Conservation (phyloP, 2,888 invertebrate species). For the Drosophila acutilabella region DNA sequence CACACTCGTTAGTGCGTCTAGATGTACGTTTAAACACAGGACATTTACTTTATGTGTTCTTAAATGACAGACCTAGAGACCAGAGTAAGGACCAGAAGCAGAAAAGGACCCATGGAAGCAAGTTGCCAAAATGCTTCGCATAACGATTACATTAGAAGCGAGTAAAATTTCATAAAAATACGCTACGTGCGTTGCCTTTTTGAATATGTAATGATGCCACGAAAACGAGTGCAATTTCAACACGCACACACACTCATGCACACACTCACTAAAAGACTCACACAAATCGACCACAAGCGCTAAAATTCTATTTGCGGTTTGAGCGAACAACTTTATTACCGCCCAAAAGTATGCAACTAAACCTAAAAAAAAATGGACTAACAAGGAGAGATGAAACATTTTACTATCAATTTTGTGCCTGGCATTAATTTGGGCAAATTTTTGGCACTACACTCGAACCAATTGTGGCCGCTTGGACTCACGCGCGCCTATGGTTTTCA, state of each 20-base stretch:
- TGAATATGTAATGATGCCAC: slow-evolving; percentile 72
- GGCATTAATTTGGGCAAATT: slow-evolving; percentile 72
- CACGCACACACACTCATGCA: slow-evolving; percentile 48
- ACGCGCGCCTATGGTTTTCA: slow-evolving; percentile 51
- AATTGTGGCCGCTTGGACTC: slow-evolving; percentile 63
- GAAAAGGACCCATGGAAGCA: slow-evolving; percentile 15
- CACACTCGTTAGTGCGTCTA: slow-evolving; percentile 56
- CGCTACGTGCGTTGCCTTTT: slow-evolving; percentile 76
- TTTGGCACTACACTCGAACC: slow-evolving; percentile 61
- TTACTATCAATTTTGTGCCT: slow-evolving; percentile 65
- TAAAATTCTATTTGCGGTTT: slow-evolving; percentile 74
- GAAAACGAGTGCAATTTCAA: slow-evolving; percentile 69
- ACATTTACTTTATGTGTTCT: slow-evolving; percentile 82
- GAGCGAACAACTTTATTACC: slow-evolving; percentile 69
- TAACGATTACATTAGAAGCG: slow-evolving; percentile 76
- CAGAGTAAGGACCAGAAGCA: slow-evolving; percentile 24
- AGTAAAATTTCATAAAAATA: slow-evolving; percentile 78
- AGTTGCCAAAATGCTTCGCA: slow-evolving; percentile 58
- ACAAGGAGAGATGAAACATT: slow-evolving; percentile 51
- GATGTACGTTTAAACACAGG: slow-evolving; percentile 57
- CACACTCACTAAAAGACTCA: slow-evolving; percentile 29
- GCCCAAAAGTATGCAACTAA: slow-evolving; percentile 47
- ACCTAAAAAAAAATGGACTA: slow-evolving; percentile 6
- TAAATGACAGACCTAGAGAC: slow-evolving; percentile 64
- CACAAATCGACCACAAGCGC: slow-evolving; percentile 67